These are phyloP conservation scores for Cotesia vestalis DNA, from an alignment of 1,140 invertebrate species.

Conservation along the genomic window DNA sequence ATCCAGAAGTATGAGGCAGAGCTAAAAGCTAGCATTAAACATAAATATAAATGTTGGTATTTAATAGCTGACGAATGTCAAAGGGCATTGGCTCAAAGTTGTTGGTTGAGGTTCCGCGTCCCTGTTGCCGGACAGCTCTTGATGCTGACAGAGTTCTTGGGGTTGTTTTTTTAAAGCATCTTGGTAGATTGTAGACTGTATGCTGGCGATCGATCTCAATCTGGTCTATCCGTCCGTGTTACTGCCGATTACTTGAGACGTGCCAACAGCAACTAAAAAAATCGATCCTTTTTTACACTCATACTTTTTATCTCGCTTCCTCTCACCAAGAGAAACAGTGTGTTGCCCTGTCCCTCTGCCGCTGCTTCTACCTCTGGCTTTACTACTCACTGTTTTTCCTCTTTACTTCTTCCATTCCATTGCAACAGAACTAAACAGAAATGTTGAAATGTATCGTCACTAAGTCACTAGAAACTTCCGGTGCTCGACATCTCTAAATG, in stretches of 20 bases:
- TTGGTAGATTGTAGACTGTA: not conserved
- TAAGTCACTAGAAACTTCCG: conserved; percentile 31
- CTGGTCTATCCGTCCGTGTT: conserved; percentile 19
- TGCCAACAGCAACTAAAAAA: conserved; percentile 20
- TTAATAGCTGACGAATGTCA: conserved; percentile 5
- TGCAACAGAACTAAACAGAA: no score
- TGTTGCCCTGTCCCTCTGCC: not conserved
- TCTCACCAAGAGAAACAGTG: not conserved
- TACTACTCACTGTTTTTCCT: not conserved
- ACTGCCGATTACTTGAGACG: conserved; percentile 31
- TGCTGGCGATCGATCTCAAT: conserved; percentile 27
- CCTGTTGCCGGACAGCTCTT: no score
- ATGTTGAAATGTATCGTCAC: conserved; percentile 25
- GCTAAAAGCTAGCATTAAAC: not conserved
- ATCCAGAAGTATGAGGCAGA: no score
- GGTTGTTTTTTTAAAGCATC: conserved; percentile 17
- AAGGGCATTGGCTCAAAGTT: not conserved
- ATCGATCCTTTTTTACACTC: not conserved
- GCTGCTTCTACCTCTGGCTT: no score
- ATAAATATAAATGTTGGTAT: not conserved
- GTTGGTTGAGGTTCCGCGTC: not conserved
- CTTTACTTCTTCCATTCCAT: not conserved
- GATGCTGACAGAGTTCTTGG: conserved; percentile 1
- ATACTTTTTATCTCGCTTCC: not conserved
- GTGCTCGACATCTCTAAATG: conserved; percentile 13